These are phyloP conservation scores for Diacarnus erythraeanus DNA, from an alignment of 37 sponge, comb jelly and placozoan species.

Conservation along the genomic window DNA sequence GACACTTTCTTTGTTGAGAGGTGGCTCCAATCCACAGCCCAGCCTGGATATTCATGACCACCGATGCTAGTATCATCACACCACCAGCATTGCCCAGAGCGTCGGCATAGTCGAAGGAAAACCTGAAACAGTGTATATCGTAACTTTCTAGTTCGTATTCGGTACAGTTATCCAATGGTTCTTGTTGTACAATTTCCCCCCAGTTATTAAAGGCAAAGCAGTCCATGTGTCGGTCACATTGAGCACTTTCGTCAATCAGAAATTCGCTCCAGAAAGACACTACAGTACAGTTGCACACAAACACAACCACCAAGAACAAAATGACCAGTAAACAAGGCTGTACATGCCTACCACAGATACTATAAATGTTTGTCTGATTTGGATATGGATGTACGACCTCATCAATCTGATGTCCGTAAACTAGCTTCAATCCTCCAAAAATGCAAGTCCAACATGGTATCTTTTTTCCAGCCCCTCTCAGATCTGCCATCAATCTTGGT, in stretches of 20 bases:
- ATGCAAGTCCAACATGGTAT: slow-evolving; percentile 39
- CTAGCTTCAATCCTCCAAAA: slow-evolving; percentile 28
- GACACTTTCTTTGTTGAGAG: not conserved
- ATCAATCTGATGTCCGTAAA: slow-evolving; percentile 21
- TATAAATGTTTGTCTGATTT: not conserved
- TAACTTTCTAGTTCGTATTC: slow-evolving; percentile 10
- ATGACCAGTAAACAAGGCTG: slow-evolving; percentile 25
- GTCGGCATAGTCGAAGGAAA: slow-evolving; percentile 13
- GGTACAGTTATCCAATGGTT: slow-evolving; percentile 34
- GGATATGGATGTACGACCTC: not conserved
- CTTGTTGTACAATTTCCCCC: not conserved
- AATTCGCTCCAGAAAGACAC: slow-evolving; percentile 35
- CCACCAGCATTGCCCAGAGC: slow-evolving; percentile 39
- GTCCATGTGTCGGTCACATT: slow-evolving; percentile 11
- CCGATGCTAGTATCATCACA: slow-evolving; percentile 24
- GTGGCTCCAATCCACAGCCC: slow-evolving; percentile 41
- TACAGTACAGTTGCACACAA: slow-evolving; percentile 25
- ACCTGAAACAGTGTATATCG: slow-evolving; percentile 24
- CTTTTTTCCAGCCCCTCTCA: not conserved
- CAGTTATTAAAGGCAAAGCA: slow-evolving; percentile 28
- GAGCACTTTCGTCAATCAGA: not conserved
- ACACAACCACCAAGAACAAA: slow-evolving; percentile 40
- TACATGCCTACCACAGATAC: slow-evolving; percentile 23
- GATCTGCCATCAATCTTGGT: not conserved
- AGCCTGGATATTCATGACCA: slow-evolving; percentile 37